These are phyloP conservation scores for Pomatorhinus ruficollis DNA, from an alignment of 2,113 vertebrate genomes.

Conservation along the genomic window DNA sequence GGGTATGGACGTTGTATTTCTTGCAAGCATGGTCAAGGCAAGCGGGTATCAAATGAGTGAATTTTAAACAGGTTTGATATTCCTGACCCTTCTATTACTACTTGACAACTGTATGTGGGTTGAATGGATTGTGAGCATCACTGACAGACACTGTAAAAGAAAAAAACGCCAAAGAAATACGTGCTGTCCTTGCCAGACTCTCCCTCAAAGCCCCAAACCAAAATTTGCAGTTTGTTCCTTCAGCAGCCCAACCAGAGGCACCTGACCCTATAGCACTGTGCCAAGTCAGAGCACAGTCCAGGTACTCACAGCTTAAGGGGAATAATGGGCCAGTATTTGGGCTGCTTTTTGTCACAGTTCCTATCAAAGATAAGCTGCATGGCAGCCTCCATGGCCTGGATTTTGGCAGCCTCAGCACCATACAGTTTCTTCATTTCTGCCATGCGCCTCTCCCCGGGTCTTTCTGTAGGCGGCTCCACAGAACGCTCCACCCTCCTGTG, in stretches of 20 bases:
- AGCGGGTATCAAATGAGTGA: not conserved
- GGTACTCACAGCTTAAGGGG: slow-evolving; percentile 85
- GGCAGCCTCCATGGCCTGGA: slow-evolving; percentile 92
- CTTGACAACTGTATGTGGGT: not conserved
- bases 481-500: slow-evolving; percentile 67
- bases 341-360: slow-evolving; percentile 89
- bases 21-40: not conserved
- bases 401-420: slow-evolving; percentile 83
- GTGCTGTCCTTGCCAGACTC: not conserved
- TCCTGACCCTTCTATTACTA: not conserved
- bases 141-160: not conserved
- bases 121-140: not conserved
- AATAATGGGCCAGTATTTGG: slow-evolving; percentile 96
- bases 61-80: not conserved
- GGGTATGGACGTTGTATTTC: not conserved
- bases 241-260: not conserved
- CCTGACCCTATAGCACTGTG: not conserved
- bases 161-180: not conserved
- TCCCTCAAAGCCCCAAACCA: not conserved
- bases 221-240: not conserved
- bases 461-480: slow-evolving; percentile 78
- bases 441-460: slow-evolving; percentile 82
- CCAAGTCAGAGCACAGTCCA: not conserved
- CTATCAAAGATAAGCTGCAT: slow-evolving; percentile 92
- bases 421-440: slow-evolving; percentile 91